Evolutionary conservation across 2,797 vertebrate genomes (phyloP).

Genomic region (Bucorvus abyssinicus): DNA sequence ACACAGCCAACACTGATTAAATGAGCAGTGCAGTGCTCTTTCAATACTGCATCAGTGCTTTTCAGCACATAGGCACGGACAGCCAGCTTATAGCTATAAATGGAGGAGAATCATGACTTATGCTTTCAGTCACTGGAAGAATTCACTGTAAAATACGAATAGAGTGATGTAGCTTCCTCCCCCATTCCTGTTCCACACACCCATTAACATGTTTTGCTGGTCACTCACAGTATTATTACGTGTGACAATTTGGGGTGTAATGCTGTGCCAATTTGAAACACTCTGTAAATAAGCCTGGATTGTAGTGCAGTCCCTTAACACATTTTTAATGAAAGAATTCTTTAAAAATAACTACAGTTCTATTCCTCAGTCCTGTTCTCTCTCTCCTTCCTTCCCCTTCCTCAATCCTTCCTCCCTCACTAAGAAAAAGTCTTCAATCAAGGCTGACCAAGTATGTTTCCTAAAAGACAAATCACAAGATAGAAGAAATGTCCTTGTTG

Average conservation of each 20-base stretch:
- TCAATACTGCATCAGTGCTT: conserved; percentile 55
- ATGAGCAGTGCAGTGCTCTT: conserved; percentile 62
- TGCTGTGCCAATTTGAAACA: neutral
- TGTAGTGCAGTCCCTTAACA: neutral
- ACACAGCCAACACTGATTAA: conserved; percentile 71
- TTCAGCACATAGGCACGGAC: conserved; percentile 46
- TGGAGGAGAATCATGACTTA: conserved; percentile 13
- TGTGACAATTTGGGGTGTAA: neutral
- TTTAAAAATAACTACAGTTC: neutral
- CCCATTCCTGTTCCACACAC: neutral
- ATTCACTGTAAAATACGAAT: neutral
- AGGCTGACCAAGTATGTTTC: neutral
- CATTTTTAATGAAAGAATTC: neutral
- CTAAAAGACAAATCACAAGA: neutral
- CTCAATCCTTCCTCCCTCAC: neutral
- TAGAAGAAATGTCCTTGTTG: neutral
- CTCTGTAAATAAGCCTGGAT: neutral
- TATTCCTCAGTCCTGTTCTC: neutral
- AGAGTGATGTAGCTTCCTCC: neutral
- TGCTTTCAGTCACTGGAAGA: conserved; percentile 4
- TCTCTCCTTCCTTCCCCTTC: neutral
- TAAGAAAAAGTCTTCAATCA: neutral
- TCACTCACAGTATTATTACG: neutral
- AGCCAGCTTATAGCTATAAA: neutral
- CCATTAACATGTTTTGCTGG: neutral